Evolutionary conservation across 2,797 vertebrate genomes (phyloP), one percentile per base, ranked within the genome.

Genomic region (Poeciliopsis infans): DNA sequence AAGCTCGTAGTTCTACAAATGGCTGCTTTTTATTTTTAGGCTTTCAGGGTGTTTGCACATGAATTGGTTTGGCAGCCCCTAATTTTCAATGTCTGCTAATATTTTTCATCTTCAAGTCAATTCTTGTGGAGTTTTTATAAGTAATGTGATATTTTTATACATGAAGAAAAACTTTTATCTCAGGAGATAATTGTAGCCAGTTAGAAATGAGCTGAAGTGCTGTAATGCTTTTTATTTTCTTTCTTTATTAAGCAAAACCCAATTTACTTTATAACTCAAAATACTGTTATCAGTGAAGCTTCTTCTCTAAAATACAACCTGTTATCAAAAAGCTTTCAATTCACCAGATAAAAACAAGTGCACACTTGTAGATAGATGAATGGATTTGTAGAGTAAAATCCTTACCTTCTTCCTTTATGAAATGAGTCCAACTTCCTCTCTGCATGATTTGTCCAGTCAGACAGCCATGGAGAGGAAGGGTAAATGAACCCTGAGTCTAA

Each of bases 61-160:
- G 7, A 70, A 51, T 78, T 57, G 39, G 18, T 28, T 31, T 77
- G 51, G 33, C 55, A 39, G 0, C 7, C 8, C 39, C 18, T 45
- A 76, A 51, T 81, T 61, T 79, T 68, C 20, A 43, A 23, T 78
- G 79, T 61, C n/a, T 79, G 53, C 33, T 68, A 4, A 70, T 79
- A 55, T 79, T 77, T 75, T 57, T 8, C n/a, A 47, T 79, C 66
- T 59, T 46, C 11, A 12, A 72, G 4, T 78, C 23, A 68, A 76
- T 80, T 13, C 3, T 72, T 23, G 49, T 45, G 68, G 79, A 71
- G 53, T 31, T 57, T 72, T 68, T 53, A 47, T 68, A 84, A 70
- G 51, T 64, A 46, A 85, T 75, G 23, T 7, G 31, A 76, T 33
- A 47, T 57, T 18, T 57, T 18, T 71, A n/a, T 69, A 25, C n/a